Percentiles rank a stretch among this genome's conserved stretches.
These are phyloP conservation scores for Hypothenemus hampei DNA, from an alignment of 1,140 invertebrate genomes.

Conservation along the genomic window DNA sequence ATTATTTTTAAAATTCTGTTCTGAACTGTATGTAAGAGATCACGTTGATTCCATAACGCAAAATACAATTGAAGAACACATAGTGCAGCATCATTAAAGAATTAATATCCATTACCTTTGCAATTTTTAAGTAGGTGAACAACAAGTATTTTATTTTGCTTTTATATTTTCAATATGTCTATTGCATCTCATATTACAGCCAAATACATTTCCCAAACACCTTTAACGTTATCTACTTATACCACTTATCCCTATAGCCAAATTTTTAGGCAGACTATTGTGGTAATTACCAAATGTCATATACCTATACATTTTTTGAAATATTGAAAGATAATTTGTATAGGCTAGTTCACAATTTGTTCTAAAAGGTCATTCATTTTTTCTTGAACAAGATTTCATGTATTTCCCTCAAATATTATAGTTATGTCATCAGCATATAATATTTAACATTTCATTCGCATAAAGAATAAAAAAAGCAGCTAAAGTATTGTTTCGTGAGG, in stretches of 20 bases:
- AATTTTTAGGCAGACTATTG: background rate
- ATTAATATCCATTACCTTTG: background rate
- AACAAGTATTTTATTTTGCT: background rate
- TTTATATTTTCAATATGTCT: background rate
- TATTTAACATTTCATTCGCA: background rate
- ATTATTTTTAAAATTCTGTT: too few species aligned
- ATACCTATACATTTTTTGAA: background rate
- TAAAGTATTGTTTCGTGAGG: background rate
- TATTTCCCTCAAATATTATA: background rate
- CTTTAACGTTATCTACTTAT: background rate
- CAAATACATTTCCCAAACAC: background rate
- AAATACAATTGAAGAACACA: background rate
- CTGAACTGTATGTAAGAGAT: too few species aligned
- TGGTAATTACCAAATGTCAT: background rate
- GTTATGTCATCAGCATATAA: conserved; percentile 1
- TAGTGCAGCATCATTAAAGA: background rate
- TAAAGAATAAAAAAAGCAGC: background rate
- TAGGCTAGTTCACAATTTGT: background rate
- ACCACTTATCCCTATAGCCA: background rate
- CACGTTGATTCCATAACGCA: conserved; percentile 5
- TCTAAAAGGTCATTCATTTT: background rate
- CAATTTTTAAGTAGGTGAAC: background rate
- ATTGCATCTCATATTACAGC: background rate
- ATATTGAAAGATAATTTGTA: background rate
- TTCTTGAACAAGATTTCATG: background rate